Conservation (phyloP, 2,797 vertebrate genomes). For the Rhinophrynus dorsalis region DNA sequence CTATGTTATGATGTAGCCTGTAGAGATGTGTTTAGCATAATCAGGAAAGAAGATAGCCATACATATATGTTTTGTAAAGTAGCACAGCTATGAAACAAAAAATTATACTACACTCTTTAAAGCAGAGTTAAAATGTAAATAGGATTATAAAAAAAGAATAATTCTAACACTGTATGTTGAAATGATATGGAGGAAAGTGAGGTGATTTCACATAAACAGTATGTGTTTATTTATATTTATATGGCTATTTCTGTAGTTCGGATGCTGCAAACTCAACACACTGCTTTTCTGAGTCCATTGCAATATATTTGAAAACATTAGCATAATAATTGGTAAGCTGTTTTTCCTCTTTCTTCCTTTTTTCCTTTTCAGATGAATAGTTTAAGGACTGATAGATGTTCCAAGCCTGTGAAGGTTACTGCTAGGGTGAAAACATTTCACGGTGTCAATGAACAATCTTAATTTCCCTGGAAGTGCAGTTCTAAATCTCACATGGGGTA, state of each 20-base stretch:
- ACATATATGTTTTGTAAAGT: no score
- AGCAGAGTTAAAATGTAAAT: no score
- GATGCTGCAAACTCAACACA: conserved; percentile 61
- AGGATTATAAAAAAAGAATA: no score
- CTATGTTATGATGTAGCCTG: no score
- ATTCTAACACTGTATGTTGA: no score
- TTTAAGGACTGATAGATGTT: conserved; percentile 84
- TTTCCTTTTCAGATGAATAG: conserved; percentile 76
- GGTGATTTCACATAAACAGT: no score
- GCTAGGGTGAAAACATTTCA: conserved; percentile 80
- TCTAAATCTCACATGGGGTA: conserved; percentile 65
- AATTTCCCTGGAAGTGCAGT: conserved; percentile 78
- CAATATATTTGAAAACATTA: conserved; percentile 80
- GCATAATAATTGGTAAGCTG: conserved; percentile 85
- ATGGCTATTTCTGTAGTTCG: conserved; percentile 61
- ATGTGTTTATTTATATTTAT: no score
- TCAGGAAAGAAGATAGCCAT: no score
- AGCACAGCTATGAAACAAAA: no score
- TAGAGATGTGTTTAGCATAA: no score
- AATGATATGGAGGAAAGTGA: no score
- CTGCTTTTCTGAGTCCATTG: conserved; percentile 76
- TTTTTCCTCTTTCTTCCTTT: conserved; percentile 34
- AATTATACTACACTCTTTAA: no score
- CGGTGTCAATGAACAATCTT: conserved; percentile 80
- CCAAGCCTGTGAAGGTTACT: conserved; percentile 77